Evolutionary conservation across 30 jellyfish, hydroid and myxozoan species (phyloP), one percentile per base, ranked within the genome.

Genomic region (Aurelia sp.): DNA sequence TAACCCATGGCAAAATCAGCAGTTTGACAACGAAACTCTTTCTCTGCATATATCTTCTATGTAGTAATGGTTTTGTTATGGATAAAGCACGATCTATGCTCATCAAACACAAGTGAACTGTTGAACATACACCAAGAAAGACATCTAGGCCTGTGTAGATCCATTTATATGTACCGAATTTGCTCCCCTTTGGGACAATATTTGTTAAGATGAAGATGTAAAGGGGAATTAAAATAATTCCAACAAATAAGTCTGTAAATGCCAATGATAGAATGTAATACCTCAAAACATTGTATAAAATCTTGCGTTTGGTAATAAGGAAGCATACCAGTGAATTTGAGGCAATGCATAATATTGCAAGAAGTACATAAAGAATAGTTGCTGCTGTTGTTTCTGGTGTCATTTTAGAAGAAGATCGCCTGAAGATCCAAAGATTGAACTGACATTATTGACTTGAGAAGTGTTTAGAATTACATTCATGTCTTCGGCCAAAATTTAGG

Each of bases 51-150:
- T 17, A n/a, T 59, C 68, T 59, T n/a, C 68, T n/a, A 59, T 59
- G 68, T 17, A 59, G 33, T 2, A 59, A 59, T 59, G 68, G 68
- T 3, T 59, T 59, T 59, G 33, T 59, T 17, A 59, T 22, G 11
- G 68, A 4, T 4, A 59, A n/a, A 2, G 68, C 68, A n/a, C 68
- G 68, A 59, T 59, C 68, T 17, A 59, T 59, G 68, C 68, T 59
- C 68, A 59, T 59, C 68, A 59, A 1, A 22, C 33, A 59, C 6
- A 59, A 59, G 68, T 59, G 21, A n/a, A 59, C 3, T 59, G 13
- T 59, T 6, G 68, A 59, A 59, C 33, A 59, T 17, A 11, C 23
- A 17, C 33, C 33, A 6, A 22, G 13, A n/a, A 59, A 4, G 27
- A 59, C 13, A 17, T 59, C 68, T 8, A 59, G 27, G 13, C 33